A percentile compares a stretch with the other conserved stretches of the same genome.
phyloP scores from a whole-genome alignment of 2,797 vertebrate genomes.

The Macrochelys suwanniensis region DNA sequence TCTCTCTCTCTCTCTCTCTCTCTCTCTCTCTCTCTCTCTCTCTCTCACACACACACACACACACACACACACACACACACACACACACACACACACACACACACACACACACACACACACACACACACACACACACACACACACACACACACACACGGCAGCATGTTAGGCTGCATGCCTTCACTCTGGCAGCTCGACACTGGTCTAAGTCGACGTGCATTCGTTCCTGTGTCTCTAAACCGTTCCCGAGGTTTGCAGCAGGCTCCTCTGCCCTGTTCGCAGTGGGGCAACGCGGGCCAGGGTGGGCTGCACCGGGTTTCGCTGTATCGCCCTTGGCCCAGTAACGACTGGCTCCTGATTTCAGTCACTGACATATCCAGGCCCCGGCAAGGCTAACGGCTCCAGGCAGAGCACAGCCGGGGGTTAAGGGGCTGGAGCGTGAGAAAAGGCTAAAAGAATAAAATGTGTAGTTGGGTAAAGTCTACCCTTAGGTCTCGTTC shows the following conservation, averaged over 20 bases:
- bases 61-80: too few species aligned
- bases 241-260: neutral
- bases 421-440: neutral
- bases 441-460: too few species aligned
- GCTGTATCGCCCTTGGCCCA: accelerated
- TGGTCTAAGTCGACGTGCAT: neutral
- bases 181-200: constrained; percentile 8
- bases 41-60: too few species aligned
- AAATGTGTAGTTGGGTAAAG: too few species aligned
- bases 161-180: neutral
- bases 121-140: neutral
- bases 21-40: too few species aligned
- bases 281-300: neutral
- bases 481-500: neutral
- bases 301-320: neutral
- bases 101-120: too few species aligned
- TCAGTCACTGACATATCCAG: neutral
- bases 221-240: neutral
- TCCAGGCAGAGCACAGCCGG: neutral
- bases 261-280: neutral
- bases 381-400: neutral
- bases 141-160: neutral
- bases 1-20: too few species aligned
- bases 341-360: neutral
- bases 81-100: too few species aligned